phyloP scores from a whole-genome alignment of 2,888 invertebrate genomes.

The Drosophila kanekoi region DNA sequence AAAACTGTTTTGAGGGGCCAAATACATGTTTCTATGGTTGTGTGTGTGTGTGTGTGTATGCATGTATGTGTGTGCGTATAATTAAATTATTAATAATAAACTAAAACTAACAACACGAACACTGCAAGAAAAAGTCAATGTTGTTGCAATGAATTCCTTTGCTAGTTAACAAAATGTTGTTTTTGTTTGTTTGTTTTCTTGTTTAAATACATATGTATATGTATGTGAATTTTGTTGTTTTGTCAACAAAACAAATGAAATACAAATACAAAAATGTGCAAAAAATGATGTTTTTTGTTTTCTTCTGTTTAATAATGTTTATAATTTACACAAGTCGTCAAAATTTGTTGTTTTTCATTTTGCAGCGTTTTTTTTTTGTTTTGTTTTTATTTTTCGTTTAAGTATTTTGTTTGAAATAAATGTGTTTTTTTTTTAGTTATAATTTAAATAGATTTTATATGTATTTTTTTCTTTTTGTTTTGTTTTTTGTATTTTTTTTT shows the following conservation, averaged over 20 bases:
- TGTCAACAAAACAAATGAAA: conserved; percentile 40
- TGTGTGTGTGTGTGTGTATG: conserved; percentile 6
- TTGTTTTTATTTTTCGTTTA: conserved; percentile 13
- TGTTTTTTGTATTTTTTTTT: conserved; percentile 10
- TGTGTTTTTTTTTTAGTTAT: conserved; percentile 44
- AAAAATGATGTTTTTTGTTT: conserved; percentile 13
- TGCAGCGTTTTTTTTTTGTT: conserved; percentile 51
- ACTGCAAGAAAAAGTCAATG: conserved; percentile 22
- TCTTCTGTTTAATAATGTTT: not conserved
- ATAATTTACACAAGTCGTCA: conserved; percentile 40
- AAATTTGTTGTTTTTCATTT: conserved; percentile 34
- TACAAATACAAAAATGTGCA: conserved; percentile 35
- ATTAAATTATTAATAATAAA: conserved; percentile 53
- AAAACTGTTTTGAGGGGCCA: conserved; percentile 44
- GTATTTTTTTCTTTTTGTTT: not conserved
- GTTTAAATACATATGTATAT: conserved; percentile 1
- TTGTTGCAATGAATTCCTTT: conserved; percentile 20
- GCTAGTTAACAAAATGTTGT: conserved; percentile 29
- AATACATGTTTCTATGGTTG: conserved; percentile 43
- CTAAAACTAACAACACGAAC: conserved; percentile 40
- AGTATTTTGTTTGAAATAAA: conserved; percentile 28
- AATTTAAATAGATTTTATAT: conserved; percentile 47
- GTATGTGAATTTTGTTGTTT: conserved; percentile 8
- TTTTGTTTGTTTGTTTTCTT: not conserved
- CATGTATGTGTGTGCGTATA: conserved; percentile 24